Conservation (phyloP, 2,797 vertebrate species). For the Dermochelys coriacea region DNA sequence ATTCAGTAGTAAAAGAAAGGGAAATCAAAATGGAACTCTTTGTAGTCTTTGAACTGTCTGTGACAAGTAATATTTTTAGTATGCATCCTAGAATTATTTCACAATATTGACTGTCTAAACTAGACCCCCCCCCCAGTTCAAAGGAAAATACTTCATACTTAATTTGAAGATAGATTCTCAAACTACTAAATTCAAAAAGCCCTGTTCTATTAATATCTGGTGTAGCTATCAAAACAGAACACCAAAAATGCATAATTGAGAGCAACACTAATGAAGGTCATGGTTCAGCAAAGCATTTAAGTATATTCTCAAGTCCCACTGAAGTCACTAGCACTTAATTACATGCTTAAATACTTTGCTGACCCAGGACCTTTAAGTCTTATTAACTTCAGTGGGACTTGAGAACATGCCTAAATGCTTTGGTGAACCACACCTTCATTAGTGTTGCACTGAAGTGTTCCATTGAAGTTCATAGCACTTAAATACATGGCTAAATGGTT, state of each 20-base stretch:
- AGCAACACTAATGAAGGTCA: not conserved
- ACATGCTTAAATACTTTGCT: not conserved
- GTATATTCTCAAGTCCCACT: not conserved
- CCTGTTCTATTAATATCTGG: not conserved
- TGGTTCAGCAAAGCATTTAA: not conserved
- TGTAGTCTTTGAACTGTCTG: not conserved
- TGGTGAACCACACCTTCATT: not conserved
- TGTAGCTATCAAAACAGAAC: not conserved
- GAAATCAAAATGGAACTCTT: not conserved
- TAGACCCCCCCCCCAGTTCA: not conserved
- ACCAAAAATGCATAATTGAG: not conserved
- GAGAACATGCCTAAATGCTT: not conserved
- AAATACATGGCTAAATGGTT: not conserved
- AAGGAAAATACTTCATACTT: not conserved
- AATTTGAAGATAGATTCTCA: not conserved
- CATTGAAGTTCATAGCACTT: not conserved
- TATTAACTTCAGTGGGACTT: not conserved
- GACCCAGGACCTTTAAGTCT: not conserved
- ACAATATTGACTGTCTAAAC: not conserved
- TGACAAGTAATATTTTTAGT: not conserved
- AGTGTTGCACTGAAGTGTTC: not conserved
- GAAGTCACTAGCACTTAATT: not conserved
- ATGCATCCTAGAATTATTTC: not conserved
- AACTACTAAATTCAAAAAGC: not conserved
- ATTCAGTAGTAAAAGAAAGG: not conserved